Evolutionary conservation across 2,113 vertebrate genomes (phyloP), one percentile per base, ranked within the genome.

Genomic region (Nerophis ophidion): DNA sequence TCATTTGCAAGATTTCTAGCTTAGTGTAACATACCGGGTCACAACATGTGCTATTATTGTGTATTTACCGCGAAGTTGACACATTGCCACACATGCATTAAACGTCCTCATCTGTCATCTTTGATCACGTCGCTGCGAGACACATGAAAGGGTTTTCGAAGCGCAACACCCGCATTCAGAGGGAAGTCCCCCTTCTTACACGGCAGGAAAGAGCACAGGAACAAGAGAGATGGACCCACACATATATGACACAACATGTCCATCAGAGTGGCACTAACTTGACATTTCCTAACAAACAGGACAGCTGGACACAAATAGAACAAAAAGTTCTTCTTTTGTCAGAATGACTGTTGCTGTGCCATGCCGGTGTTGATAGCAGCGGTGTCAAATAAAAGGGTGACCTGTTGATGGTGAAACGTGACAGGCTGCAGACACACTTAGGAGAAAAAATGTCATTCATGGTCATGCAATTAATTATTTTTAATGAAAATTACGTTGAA

Each of bases 241-340:
- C 62, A 70, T 36, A n/a, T 60, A 76, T 72, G 82, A 81, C 82
- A 87, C 76, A 87, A 85, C 82, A 88, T 75, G 65, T 86, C 83
- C 76, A 59, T 80, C 66, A 84, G 77, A 65, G 8, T 66, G 65
- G 12, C 48, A 47, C 8, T 65, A 74, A 72, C 12, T 46, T 71
- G 63, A 46, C 45, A 71, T 63, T 70, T 84, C 77, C 74, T 68
- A 48, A 13, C 33, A 63, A 57, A 56, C 42, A 63, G 48, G 61
- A 26, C 57, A 36, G 33, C 49, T 26, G 17, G 56, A 67, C 66
- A 65, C 26, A 76, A 70, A 71, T 72, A 80, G 59, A 12, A 13
- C 16, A 17, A 6, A 65, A 47, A 53, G 51, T 10, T 35, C 15
- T n/a, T 65, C 15, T 66, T 68, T 68, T 64, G 63, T 71, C 16